Percentiles rank a stretch among this genome's conserved stretches.
Conservation (phyloP, 2,888 invertebrate species). For the Athalia circularis region DNA sequence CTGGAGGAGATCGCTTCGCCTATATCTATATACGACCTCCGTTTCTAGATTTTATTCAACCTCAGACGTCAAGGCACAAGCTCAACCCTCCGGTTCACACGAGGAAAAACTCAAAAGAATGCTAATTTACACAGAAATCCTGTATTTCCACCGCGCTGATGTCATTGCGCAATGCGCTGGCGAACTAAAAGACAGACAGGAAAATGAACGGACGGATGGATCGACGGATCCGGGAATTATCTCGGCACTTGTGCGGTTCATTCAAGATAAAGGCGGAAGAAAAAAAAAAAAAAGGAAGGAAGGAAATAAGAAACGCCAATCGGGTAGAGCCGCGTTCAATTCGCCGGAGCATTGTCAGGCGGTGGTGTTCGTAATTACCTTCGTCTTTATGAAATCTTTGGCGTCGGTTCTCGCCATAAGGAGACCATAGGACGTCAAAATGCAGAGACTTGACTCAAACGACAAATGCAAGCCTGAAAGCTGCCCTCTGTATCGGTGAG, state of each 20-base stretch:
- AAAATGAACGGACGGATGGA: neutral
- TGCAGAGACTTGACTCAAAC: neutral
- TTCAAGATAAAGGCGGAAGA: conserved; percentile 14
- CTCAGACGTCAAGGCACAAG: neutral
- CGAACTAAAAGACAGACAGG: neutral
- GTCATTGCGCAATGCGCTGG: neutral
- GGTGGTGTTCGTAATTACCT: conserved; percentile 25
- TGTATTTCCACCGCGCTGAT: neutral
- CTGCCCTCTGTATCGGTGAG: too few species aligned
- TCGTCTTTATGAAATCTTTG: conserved; percentile 31
- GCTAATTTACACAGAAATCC: conserved; percentile 21
- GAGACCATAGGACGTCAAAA: neutral
- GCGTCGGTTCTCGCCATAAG: neutral
- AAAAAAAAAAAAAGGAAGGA: conserved; percentile 12
- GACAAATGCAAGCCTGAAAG: too few species aligned
- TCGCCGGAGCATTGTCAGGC: conserved; percentile 35
- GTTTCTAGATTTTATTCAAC: conserved; percentile 62
- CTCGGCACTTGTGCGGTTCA: conserved; percentile 12
- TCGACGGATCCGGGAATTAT: conserved; percentile 16
- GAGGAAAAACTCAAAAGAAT: conserved; percentile 37
- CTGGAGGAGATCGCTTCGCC: conserved; percentile 68
- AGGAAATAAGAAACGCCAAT: conserved; percentile 22
- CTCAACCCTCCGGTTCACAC: conserved; percentile 7
- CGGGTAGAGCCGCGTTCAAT: conserved; percentile 28
- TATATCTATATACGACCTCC: conserved; percentile 32